These are phyloP conservation scores for Spinibarbus caldwelli DNA, from an alignment of 2,797 vertebrate genomes.

Conservation along the genomic window DNA sequence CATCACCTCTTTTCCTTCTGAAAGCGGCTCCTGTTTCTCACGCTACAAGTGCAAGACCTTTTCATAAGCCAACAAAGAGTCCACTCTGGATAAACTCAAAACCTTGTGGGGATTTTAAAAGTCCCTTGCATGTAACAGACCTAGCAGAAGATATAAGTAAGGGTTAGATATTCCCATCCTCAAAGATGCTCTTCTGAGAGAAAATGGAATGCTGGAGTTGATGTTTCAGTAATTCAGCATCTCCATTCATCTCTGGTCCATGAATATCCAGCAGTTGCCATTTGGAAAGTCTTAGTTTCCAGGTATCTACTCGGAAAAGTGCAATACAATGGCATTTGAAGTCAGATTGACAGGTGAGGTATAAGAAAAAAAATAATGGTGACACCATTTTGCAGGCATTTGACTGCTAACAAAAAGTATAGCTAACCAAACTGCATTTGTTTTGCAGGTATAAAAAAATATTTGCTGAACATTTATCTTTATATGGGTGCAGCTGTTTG, in stretches of 20 bases:
- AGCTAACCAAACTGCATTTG: too few relatives aligned
- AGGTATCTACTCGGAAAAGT: neutral
- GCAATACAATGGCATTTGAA: neutral
- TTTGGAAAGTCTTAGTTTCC: neutral
- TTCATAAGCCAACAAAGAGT: conserved; percentile 61
- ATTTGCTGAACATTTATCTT: neutral
- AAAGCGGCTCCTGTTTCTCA: conserved; percentile 62
- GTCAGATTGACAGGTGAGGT: neutral
- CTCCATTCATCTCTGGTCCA: neutral
- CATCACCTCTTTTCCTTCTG: conserved; percentile 69
- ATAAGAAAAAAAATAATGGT: neutral
- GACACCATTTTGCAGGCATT: too few relatives aligned
- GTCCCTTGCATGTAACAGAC: conserved; percentile 1
- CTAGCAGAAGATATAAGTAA: conserved; percentile 5
- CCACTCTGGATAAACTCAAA: conserved; percentile 12
- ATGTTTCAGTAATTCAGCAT: neutral
- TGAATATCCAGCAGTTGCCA: neutral
- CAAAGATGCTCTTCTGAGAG: neutral
- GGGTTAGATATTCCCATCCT: conserved; percentile 8
- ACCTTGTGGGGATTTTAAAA: too few relatives aligned
- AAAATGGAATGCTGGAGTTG: neutral
- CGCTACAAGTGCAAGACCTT: conserved; percentile 59
- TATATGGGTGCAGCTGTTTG: neutral
- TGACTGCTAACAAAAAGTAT: too few relatives aligned
- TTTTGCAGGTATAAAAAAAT: too few relatives aligned